Conservation (phyloP, 2,888 invertebrate genomes). For the Pecten maximus region DNA sequence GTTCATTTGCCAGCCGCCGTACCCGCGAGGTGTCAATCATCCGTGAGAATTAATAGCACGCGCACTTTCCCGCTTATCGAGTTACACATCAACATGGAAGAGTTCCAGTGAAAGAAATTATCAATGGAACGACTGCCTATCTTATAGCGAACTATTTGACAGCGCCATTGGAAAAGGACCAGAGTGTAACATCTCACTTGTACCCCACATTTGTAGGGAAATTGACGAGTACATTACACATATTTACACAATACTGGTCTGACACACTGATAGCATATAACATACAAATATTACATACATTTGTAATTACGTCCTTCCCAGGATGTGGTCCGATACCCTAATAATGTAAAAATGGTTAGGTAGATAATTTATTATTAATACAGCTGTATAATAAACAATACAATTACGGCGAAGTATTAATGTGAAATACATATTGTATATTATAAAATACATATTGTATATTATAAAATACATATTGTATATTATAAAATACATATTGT, state of each 20-base stretch:
- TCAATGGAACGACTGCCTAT: not conserved
- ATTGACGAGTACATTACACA: slow-evolving; percentile 20
- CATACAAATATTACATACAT: not conserved
- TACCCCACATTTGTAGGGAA: not conserved
- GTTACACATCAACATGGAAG: slow-evolving; percentile 30
- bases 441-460: too few species aligned
- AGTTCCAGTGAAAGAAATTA: slow-evolving; percentile 22
- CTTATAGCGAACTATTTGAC: not conserved
- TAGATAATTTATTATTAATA: too few species aligned
- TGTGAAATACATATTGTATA: too few species aligned
- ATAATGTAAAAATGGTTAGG: too few species aligned
- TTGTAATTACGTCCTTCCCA: not conserved
- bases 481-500: too few species aligned
- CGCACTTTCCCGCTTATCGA: slow-evolving; percentile 35
- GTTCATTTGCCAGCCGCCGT: slow-evolving; percentile 35
- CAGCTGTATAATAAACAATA: too few species aligned
- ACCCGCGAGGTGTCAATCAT: slow-evolving; percentile 28
- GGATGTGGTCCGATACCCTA: not conserved
- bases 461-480: too few species aligned
- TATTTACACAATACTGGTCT: not conserved
- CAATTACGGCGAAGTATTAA: too few species aligned
- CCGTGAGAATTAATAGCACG: slow-evolving; percentile 35
- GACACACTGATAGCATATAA: not conserved
- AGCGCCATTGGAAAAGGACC: not conserved
- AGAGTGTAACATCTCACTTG: not conserved